A percentile compares a stretch with the other conserved stretches of the same genome.
Evolutionary conservation across 2,888 invertebrate species (phyloP).

Genomic region (Drosophila pseudotalamancana): DNA sequence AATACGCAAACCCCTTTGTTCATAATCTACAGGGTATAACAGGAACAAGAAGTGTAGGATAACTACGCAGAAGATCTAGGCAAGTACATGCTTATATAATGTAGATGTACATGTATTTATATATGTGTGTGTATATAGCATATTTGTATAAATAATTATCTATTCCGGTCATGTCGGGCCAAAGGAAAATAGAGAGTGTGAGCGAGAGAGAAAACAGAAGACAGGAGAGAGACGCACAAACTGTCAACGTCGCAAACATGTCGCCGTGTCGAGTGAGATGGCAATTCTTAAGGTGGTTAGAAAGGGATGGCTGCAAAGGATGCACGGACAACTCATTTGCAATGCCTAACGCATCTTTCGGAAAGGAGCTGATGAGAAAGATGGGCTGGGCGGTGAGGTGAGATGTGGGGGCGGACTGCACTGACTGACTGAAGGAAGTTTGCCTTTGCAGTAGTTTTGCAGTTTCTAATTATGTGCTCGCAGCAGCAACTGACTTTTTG

Average conservation of each 20-base stretch:
- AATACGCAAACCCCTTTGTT: too few species aligned
- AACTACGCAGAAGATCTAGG: slow-evolving; percentile 35
- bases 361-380: background rate
- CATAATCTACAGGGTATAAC: slow-evolving; percentile 7
- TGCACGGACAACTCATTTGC: slow-evolving; percentile 54
- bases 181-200: slow-evolving; percentile 9
- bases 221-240: slow-evolving; percentile 53
- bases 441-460: slow-evolving; percentile 60
- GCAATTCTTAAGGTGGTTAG: slow-evolving; percentile 10
- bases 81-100: slow-evolving; percentile 24
- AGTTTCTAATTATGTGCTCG: slow-evolving; percentile 67
- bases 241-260: slow-evolving; percentile 68
- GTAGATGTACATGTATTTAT: background rate
- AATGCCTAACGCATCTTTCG: slow-evolving; percentile 53
- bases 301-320: slow-evolving; percentile 29
- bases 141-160: slow-evolving; percentile 70
- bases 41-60: slow-evolving; percentile 11
- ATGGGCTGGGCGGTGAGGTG: background rate
- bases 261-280: slow-evolving; percentile 29
- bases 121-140: slow-evolving; percentile 3
- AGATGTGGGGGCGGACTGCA: background rate
- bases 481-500: slow-evolving; percentile 59
- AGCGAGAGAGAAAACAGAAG: background rate
- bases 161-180: slow-evolving; percentile 76
- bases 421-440: slow-evolving; percentile 32